These are phyloP conservation scores for Sebastes minor DNA, from an alignment of 2,797 vertebrate species.

Conservation along the genomic window DNA sequence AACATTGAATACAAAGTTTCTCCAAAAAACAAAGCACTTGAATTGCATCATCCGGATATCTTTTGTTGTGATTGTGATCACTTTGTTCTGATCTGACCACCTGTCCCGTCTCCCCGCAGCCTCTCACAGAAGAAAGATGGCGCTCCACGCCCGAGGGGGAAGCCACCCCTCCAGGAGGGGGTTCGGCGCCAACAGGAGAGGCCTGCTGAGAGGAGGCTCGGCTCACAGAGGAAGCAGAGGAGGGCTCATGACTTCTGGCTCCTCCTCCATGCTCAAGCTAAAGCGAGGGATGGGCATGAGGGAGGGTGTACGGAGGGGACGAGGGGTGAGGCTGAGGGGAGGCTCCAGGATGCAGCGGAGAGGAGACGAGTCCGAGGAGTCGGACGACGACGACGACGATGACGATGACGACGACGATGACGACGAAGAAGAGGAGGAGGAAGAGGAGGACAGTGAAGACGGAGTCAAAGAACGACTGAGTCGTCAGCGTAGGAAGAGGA, in stretches of 20 bases:
- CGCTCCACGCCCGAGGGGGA: constrained; percentile 68
- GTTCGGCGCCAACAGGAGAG: constrained; percentile 69
- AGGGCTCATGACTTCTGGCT: constrained; percentile 18
- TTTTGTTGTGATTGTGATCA: not conserved
- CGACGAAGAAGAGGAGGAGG: constrained; percentile 51
- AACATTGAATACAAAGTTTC: not conserved
- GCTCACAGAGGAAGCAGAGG: constrained; percentile 70
- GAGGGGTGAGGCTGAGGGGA: constrained; percentile 75
- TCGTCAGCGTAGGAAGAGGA: constrained; percentile 46
- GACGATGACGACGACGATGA: constrained; percentile 51
- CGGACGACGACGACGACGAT: constrained; percentile 67
- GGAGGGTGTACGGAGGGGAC: constrained; percentile 58
- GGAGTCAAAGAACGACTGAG: constrained; percentile 56
- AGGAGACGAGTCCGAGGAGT: constrained; percentile 81
- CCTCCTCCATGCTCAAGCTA: constrained; percentile 65
- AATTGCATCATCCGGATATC: not conserved
- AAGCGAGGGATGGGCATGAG: constrained; percentile 69
- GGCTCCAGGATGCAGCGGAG: constrained; percentile 81
- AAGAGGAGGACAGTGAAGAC: constrained; percentile 67
- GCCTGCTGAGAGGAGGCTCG: constrained; percentile 74
- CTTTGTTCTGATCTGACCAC: not conserved
- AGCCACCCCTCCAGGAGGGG: constrained; percentile 75
- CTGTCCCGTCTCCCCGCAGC: constrained; percentile 20
- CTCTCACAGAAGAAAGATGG: constrained; percentile 71
- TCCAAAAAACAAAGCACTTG: not conserved